Evolutionary conservation across 2,113 vertebrate genomes (phyloP).

Genomic region (Sialia sialis): DNA sequence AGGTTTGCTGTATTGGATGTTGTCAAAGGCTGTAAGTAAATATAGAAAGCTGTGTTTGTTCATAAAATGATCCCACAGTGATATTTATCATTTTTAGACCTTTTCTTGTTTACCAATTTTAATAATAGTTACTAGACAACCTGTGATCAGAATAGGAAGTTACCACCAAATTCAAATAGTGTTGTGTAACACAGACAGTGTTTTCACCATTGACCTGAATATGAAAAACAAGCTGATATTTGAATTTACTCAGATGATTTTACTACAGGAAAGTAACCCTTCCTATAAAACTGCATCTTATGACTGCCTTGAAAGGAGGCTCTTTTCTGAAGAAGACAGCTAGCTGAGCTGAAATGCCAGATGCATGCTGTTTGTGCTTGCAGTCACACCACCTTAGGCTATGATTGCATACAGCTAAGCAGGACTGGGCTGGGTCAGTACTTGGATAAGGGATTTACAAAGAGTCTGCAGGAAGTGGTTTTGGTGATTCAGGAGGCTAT

Average conservation of each 20-base stretch:
- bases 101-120: not conserved
- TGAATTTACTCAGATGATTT: not conserved
- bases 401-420: conserved; percentile 32
- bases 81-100: not conserved
- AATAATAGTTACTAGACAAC: not conserved
- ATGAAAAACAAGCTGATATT: not conserved
- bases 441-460: conserved; percentile 33
- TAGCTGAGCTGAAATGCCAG: not conserved
- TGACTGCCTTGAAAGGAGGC: not conserved
- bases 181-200: not conserved
- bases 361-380: conserved; percentile 42
- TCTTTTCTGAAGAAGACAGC: not conserved
- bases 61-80: not conserved
- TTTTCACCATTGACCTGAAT: not conserved
- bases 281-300: not conserved
- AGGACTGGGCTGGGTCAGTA: conserved; percentile 52
- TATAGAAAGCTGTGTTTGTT: not conserved
- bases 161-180: not conserved
- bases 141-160: not conserved
- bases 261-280: not conserved
- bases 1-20: not conserved
- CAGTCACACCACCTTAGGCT: conserved; percentile 37
- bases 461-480: conserved; percentile 60
- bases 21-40: not conserved
- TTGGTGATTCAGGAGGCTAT: conserved; percentile 45